phyloP scores from a whole-genome alignment of 1,140 invertebrate genomes.

The Pteromalus puparum region DNA sequence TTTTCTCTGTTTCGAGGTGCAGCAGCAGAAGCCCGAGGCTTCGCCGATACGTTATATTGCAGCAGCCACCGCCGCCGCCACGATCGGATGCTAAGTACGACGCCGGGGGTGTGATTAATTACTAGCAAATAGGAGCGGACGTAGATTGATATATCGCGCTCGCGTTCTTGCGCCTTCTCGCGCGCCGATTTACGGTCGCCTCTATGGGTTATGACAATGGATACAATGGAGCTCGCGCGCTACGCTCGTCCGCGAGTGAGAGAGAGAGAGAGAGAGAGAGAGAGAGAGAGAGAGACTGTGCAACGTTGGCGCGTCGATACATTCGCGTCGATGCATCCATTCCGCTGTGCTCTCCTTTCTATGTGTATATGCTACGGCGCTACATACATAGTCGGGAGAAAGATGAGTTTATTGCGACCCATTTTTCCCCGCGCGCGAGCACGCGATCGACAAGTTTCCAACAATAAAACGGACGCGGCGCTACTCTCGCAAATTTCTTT shows the following conservation, averaged over 20 bases:
- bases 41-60: constrained; percentile 62
- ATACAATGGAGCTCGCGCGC: constrained; percentile 52
- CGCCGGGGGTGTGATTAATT: constrained; percentile 70
- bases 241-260: not conserved
- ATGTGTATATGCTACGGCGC: not conserved
- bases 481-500: constrained; percentile 41
- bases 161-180: constrained; percentile 63
- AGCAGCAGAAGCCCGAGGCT: constrained; percentile 44
- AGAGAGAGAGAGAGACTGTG: not conserved
- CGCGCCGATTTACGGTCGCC: constrained; percentile 69
- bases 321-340: constrained; percentile 34
- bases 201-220: constrained; percentile 71
- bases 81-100: constrained; percentile 68
- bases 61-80: constrained; percentile 40
- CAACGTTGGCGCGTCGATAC: constrained; percentile 32
- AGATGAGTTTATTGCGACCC: constrained; percentile 46
- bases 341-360: not conserved
- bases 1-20: constrained; percentile 19
- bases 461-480: constrained; percentile 42
- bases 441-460: constrained; percentile 38
- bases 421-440: constrained; percentile 35
- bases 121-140: constrained; percentile 70
- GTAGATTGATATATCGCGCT: constrained; percentile 70
- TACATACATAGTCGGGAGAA: not conserved
- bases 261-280: constrained; percentile 9